Conservation (phyloP, 2,797 vertebrate species). For the Triplophysa yarkandensis region DNA sequence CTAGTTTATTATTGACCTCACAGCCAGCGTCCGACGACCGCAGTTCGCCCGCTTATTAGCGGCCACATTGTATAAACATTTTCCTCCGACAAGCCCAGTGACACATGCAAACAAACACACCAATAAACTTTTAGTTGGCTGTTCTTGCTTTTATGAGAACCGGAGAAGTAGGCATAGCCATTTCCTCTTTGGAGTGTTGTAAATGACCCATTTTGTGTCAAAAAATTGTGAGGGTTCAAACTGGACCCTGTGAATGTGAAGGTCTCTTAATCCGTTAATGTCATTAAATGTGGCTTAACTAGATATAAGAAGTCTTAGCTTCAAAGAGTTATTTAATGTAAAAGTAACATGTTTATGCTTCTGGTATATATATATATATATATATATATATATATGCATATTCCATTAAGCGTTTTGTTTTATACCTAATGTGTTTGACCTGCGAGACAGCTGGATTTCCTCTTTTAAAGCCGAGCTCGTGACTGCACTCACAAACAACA, state of each 20-base stretch:
- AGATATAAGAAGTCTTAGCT: background rate
- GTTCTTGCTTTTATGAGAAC: slow-evolving; percentile 51
- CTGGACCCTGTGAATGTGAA: slow-evolving; percentile 31
- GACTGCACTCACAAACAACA: slow-evolving; percentile 28
- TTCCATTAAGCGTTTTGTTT: slow-evolving; percentile 9
- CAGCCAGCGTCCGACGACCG: slow-evolving; percentile 18
- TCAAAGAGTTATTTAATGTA: too few relatives aligned
- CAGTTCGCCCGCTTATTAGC: slow-evolving; percentile 49
- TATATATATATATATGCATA: background rate
- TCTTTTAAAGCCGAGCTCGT: slow-evolving; percentile 31
- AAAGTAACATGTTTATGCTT: background rate
- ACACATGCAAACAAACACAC: slow-evolving; percentile 13
- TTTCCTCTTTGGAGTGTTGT: slow-evolving; percentile 66
- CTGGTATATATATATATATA: slow-evolving; percentile 11
- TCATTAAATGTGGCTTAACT: background rate
- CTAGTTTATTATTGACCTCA: slow-evolving; percentile 45
- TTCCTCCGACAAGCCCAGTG: slow-evolving; percentile 39
- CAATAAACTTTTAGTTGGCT: slow-evolving; percentile 24
- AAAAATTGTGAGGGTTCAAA: slow-evolving; percentile 66
- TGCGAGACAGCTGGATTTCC: slow-evolving; percentile 40
- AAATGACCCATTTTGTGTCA: slow-evolving; percentile 55
- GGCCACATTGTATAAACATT: slow-evolving; percentile 32
- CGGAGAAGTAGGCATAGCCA: slow-evolving; percentile 41
- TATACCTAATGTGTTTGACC: slow-evolving; percentile 14
- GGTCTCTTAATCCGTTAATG: slow-evolving; percentile 19